Evolutionary conservation across 2,797 vertebrate species (phyloP).

Genomic region (Girardinus metallicus): DNA sequence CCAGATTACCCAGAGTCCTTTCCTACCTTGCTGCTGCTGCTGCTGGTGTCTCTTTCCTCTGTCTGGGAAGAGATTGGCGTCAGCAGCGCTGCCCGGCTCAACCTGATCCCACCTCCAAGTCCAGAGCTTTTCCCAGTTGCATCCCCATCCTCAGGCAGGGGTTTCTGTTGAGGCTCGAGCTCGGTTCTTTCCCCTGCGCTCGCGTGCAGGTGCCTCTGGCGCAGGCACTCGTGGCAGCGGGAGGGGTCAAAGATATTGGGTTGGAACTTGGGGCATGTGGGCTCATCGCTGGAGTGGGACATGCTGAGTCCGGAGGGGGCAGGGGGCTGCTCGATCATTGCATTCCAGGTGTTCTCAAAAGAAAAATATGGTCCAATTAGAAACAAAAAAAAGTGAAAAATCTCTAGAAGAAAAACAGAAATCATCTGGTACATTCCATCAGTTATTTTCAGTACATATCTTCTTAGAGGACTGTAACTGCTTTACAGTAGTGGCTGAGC

Average conservation of each 20-base stretch:
- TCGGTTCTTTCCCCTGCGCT: slow-evolving; percentile 27
- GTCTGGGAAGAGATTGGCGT: slow-evolving; percentile 57
- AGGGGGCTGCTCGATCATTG: slow-evolving; percentile 43
- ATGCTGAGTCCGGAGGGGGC: slow-evolving; percentile 65
- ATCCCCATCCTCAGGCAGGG: slow-evolving; percentile 3
- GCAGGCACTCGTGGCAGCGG: slow-evolving; percentile 87
- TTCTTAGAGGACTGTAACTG: background rate
- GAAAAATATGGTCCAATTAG: background rate
- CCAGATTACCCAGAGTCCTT: slow-evolving; percentile 8
- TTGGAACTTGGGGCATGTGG: slow-evolving; percentile 84
- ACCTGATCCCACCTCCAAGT: slow-evolving; percentile 14
- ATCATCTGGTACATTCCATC: background rate
- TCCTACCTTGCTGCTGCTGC: slow-evolving; percentile 31
- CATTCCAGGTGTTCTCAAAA: slow-evolving; percentile 25
- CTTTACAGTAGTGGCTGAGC: background rate
- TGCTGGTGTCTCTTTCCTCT: slow-evolving; percentile 72
- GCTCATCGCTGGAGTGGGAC: slow-evolving; percentile 72
- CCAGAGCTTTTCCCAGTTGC: slow-evolving; percentile 8
- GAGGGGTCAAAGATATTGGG: slow-evolving; percentile 87
- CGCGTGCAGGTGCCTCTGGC: slow-evolving; percentile 79
- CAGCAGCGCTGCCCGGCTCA: slow-evolving; percentile 43
- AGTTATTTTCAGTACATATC: background rate
- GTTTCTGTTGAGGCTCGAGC: slow-evolving; percentile 35
- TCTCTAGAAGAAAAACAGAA: background rate
- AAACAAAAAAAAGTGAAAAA: background rate